Evolutionary conservation across 2,888 invertebrate genomes (phyloP).

Genomic region (Hofmannophila pseudospretella): DNA sequence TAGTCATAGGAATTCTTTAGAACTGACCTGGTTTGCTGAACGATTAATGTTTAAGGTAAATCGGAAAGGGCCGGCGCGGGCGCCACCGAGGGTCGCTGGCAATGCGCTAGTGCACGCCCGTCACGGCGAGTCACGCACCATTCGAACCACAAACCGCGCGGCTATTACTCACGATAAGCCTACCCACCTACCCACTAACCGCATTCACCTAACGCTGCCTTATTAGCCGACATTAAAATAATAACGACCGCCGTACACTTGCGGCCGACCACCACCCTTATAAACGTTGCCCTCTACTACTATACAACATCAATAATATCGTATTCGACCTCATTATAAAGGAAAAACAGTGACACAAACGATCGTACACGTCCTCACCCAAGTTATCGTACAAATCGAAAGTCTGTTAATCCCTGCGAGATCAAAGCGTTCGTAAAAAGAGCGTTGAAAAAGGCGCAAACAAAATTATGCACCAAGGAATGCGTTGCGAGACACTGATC

Average conservation of each 20-base stretch:
- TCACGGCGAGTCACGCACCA: conserved; percentile 43
- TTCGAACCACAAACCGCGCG: conserved; percentile 45
- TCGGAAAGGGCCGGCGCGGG: conserved; percentile 49
- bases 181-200: conserved; percentile 45
- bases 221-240: conserved; percentile 59
- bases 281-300: conserved; percentile 14
- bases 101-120: conserved; percentile 18
- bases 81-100: conserved; percentile 22
- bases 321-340: conserved; percentile 22
- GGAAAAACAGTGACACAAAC: conserved; percentile 16
- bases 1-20: conserved; percentile 40
- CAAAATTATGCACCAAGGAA: conserved; percentile 51
- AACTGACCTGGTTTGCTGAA: conserved; percentile 37
- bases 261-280: conserved; percentile 29
- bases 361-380: conserved; percentile 18
- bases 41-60: conserved; percentile 60
- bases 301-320: conserved; percentile 27
- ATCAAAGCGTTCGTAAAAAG: conserved; percentile 42
- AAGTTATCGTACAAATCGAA: conserved; percentile 6
- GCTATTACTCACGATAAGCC: conserved; percentile 51
- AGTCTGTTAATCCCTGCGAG: conserved; percentile 16
- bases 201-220: conserved; percentile 48
- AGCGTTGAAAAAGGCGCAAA: conserved; percentile 47
- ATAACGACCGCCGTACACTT: conserved; percentile 40
- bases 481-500: conserved; percentile 55